Base-by-base conservation (phyloP, 2,113 vertebrate genomes). In the Orycteropus afer region DNA sequence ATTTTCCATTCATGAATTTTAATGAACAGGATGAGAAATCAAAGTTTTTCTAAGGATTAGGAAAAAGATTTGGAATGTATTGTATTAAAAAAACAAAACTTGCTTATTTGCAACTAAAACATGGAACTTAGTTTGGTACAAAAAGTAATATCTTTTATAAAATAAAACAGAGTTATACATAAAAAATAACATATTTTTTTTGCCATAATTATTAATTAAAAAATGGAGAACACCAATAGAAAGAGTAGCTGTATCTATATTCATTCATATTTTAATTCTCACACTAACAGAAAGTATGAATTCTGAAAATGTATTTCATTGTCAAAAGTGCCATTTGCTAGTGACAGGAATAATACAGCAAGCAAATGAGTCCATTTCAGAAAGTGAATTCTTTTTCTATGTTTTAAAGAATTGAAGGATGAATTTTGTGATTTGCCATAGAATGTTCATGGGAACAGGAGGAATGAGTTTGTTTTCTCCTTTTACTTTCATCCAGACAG, bases 11-110 rank as follows among this genome's bases (percentile, higher is more conserved):
- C 79, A 34, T 87, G 37, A n/a, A 73, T 95, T 96, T 94, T 96
- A 96, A 96, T 93, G 59, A 92, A 22, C 42, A 74, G 22, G 45
- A 85, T 92, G 42, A 94, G 92, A 93, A 90, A 92, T 84, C 59
- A 74, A 95, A 91, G n/a, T 88, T 82, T 8, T 92, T 87, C 86
- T 51, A 94, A 96, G 85, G 73, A 96, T 93, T 94, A 96, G 37
- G 27, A 10, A 95, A 91, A 93, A 37, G 42, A 93, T 49, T 94
- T 42, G 40, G 11, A 45, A 74, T 34, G 27, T 74, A 92, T 82
- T 93, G 73, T 55, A 73, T 94, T 96, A 94, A 47, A 93, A 92
- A 94, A 89, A 78, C 53, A 92, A 94, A 89, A 78, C 53, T 90
- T 34, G 37, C 32, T 67, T 5, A 92, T 97, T 96, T 95, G 59